Evolutionary conservation across 2,888 invertebrate species (phyloP).

Genomic region (Luperina nickerlii): DNA sequence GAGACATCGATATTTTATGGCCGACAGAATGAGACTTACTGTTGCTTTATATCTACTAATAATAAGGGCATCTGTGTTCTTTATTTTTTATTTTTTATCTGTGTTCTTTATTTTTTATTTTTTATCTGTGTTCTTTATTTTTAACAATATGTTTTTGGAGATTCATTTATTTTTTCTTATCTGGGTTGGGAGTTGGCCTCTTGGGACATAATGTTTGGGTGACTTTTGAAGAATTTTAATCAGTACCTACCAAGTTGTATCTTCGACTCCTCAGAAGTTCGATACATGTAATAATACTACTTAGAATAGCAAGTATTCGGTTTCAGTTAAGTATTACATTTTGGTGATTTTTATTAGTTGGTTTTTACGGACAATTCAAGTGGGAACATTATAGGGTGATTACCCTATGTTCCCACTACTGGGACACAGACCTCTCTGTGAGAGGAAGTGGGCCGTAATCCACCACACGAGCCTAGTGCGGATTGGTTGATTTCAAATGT

Average conservation of each 20-base stretch:
- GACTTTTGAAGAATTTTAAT: neutral
- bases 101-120: constrained; percentile 5
- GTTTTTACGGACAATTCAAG: no score
- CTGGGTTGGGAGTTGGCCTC: constrained; percentile 8
- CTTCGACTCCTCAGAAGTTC: neutral
- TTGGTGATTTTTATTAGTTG: no score
- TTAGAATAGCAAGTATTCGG: no score
- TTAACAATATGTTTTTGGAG: constrained; percentile 33
- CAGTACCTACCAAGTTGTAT: neutral
- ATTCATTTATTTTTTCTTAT: constrained; percentile 36
- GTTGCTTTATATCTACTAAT: constrained; percentile 61
- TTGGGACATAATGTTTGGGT: neutral
- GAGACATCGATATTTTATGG: constrained; percentile 64
- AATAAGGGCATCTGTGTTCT: constrained; percentile 63
- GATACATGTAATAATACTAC: no score
- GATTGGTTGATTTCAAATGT: neutral
- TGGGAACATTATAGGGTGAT: no score
- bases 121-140: constrained; percentile 48
- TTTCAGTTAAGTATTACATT: no score
- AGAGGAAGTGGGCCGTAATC: neutral
- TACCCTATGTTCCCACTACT: no score
- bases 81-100: constrained; percentile 36
- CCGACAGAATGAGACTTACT: constrained; percentile 49
- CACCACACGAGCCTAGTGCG: neutral
- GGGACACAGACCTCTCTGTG: neutral